Base-by-base conservation (phyloP, 2,888 invertebrate species). In the Cotesia congregata region DNA sequence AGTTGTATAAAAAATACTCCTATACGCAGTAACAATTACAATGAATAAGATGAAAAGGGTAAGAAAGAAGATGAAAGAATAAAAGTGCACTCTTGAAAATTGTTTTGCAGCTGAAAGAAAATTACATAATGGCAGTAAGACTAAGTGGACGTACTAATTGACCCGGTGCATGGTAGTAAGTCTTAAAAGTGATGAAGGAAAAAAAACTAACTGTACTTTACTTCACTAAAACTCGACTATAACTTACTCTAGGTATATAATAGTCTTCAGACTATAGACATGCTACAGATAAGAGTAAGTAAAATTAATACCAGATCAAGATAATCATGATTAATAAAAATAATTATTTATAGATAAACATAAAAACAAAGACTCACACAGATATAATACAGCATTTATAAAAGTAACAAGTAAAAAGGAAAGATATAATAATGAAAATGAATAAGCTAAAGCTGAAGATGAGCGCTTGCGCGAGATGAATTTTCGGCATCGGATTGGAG, bases 111-210 rank as follows among this genome's bases (percentile, higher is more conserved):
- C 76, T 40, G 73, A 65, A 72, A 72, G 41, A 72, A 72, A 72
- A 12, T 12, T 12, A 50, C 12, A 30, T 30, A 67, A 61, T 67
- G 61, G 60, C 61, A 67, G 61, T 39, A 72, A 76, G 72, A 76
- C 72, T 61, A 67, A 72, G 76, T 76, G 72, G 64, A 79, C 69
- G 73, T 71, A 78, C 77, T 77, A 77, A 80, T 80, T 79, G 75
- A 77, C 76, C 77, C 74, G 75, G 73, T 67, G 74, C 77, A 76
- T 76, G 75, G 65, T 69, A 30, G 76, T 71, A 79, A 76, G 60
- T 70, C 68, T 68, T 6, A 17, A 68, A 17, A 9, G 6, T 6
- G 50, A 68, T 41, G 15, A 41, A 68, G 17, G 50, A 38, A 67
- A 38, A 39, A 40, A 15, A 41, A 68, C 30, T 3, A 30, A 30